These are phyloP conservation scores for Drosophila ficusphila DNA, from an alignment of 1,140 invertebrate species.

Conservation along the genomic window DNA sequence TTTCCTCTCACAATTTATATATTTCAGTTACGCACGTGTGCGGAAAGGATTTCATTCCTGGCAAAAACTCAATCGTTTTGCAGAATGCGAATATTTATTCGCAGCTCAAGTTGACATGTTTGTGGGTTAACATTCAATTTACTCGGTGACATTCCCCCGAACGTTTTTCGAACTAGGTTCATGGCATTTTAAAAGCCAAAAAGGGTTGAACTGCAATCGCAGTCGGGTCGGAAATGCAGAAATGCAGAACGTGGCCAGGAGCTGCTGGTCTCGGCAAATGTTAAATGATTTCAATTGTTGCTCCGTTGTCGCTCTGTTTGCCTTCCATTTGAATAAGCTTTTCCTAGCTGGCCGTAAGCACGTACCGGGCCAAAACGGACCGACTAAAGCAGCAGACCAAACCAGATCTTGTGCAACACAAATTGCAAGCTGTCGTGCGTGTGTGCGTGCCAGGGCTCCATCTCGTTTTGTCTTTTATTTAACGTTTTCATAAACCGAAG, in stretches of 20 bases:
- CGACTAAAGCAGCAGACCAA: conserved; percentile 3
- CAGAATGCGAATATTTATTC: conserved; percentile 11
- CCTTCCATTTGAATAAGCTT: conserved; percentile 45
- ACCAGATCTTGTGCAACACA: conserved; percentile 38
- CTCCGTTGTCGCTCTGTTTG: conserved; percentile 44
- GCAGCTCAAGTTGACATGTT: conserved; percentile 9
- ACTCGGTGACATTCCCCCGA: background rate
- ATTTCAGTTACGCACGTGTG: conserved; percentile 1
- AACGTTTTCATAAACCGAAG: conserved; percentile 49
- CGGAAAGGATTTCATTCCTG: background rate
- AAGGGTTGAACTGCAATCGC: background rate
- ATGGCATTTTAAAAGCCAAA: background rate
- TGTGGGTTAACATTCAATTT: conserved; percentile 26
- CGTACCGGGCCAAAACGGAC: conserved; percentile 13
- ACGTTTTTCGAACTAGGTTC: conserved; percentile 2
- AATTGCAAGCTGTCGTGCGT: conserved; percentile 33
- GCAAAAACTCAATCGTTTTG: conserved; percentile 12
- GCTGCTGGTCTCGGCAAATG: conserved; percentile 39
- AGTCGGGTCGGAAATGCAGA: background rate
- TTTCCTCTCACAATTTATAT: background rate
- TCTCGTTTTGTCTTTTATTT: conserved; percentile 50
- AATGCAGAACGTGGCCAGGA: conserved; percentile 1
- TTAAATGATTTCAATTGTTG: conserved; percentile 72
- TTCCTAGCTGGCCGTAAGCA: conserved; percentile 35
- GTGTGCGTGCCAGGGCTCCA: conserved; percentile 31